phyloP scores from a whole-genome alignment of 1,140 invertebrate species.

The Odontomachus brunneus region DNA sequence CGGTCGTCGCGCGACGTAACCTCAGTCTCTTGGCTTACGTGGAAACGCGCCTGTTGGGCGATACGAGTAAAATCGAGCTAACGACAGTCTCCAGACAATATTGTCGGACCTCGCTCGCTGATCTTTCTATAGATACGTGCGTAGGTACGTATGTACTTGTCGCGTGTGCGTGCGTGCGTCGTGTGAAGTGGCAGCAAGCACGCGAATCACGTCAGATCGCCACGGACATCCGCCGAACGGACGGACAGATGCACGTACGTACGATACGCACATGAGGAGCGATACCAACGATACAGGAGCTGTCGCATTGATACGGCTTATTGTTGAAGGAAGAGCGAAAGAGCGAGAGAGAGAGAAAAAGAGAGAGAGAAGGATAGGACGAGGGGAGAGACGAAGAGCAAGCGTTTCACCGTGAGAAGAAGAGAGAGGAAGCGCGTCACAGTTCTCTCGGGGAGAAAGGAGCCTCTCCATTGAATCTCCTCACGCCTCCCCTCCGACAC shows the following conservation, averaged over 20 bases:
- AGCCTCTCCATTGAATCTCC: slow-evolving; percentile 43
- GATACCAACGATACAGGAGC: slow-evolving; percentile 42
- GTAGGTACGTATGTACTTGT: neutral
- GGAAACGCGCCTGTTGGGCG: slow-evolving; percentile 49
- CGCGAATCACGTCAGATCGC: slow-evolving; percentile 47
- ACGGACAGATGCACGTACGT: too few relatives aligned
- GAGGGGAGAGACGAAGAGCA: slow-evolving; percentile 28
- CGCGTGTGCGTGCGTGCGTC: slow-evolving; percentile 27
- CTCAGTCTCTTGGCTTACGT: slow-evolving; percentile 52
- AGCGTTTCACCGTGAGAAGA: slow-evolving; percentile 31
- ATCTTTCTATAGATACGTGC: neutral
- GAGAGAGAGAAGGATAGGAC: slow-evolving; percentile 33
- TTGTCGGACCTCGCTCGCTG: too few relatives aligned
- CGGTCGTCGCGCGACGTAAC: slow-evolving; percentile 51
- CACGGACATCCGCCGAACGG: slow-evolving; percentile 61
- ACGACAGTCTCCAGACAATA: slow-evolving; percentile 15
- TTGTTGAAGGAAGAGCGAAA: slow-evolving; percentile 39
- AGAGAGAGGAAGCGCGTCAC: slow-evolving; percentile 50
- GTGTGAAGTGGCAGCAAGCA: slow-evolving; percentile 35
- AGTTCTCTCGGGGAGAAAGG: slow-evolving; percentile 51
- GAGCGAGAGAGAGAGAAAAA: slow-evolving; percentile 65
- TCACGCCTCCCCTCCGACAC: slow-evolving; percentile 56
- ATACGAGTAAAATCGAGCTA: slow-evolving; percentile 43
- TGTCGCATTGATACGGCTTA: slow-evolving; percentile 48
- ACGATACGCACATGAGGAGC: slow-evolving; percentile 48